A percentile compares a stretch with the other conserved stretches of the same genome.
Conservation (phyloP, 2,888 invertebrate species). For the Epirrhoe alternata region DNA sequence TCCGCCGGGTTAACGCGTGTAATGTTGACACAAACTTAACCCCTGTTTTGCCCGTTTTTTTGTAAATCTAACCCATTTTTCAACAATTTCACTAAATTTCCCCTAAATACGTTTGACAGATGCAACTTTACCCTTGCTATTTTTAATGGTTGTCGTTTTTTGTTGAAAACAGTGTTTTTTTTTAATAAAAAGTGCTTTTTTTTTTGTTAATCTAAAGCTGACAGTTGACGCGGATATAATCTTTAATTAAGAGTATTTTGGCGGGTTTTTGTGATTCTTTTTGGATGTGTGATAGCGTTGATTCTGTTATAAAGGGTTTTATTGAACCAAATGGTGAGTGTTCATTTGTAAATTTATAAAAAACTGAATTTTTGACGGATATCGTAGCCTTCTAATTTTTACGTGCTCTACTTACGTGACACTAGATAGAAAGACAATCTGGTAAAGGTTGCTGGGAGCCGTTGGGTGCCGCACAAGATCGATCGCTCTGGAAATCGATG, state of each 20-base stretch:
- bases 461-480: no score
- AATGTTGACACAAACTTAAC: conserved; percentile 59
- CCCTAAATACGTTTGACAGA: conserved; percentile 74
- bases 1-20: conserved; percentile 64
- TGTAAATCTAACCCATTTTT: conserved; percentile 82
- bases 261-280: conserved; percentile 55
- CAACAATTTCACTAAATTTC: conserved; percentile 75
- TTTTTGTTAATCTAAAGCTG: conserved; percentile 78
- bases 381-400: no score
- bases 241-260: conserved; percentile 83
- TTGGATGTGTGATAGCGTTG: conserved; percentile 64
- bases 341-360: conserved; percentile 13
- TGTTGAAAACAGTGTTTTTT: conserved; percentile 47
- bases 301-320: conserved; percentile 70
- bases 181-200: conserved; percentile 49
- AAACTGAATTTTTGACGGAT: not conserved
- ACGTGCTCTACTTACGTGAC: no score
- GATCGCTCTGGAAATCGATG: no score
- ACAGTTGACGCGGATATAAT: conserved; percentile 85
- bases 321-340: conserved; percentile 14
- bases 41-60: conserved; percentile 74
- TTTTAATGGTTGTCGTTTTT: conserved; percentile 81
- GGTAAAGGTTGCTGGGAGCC: no score
- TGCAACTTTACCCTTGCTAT: conserved; percentile 72
- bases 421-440: no score